Conservation (phyloP, 2,888 invertebrate species). For the Leucozona laternaria region DNA sequence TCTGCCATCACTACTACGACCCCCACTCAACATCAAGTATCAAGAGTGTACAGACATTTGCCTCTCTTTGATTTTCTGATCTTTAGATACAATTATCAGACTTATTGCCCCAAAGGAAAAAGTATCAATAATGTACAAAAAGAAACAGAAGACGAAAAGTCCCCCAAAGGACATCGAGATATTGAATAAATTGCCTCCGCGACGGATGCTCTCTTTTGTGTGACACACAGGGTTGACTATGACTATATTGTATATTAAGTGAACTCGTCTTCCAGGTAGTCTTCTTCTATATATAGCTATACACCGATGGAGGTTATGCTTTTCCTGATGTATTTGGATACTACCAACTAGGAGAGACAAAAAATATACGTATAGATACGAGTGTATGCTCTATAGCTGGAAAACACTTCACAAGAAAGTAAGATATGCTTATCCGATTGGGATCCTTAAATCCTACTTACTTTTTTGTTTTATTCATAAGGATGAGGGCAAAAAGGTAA, state of each 20-base stretch:
- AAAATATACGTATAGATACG: background rate
- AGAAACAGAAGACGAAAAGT: conserved; percentile 52
- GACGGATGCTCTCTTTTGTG: conserved; percentile 33
- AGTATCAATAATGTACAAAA: conserved; percentile 62
- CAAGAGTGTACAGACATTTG: conserved; percentile 55
- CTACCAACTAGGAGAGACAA: background rate
- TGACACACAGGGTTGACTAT: conserved; percentile 10
- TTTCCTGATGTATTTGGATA: conserved; percentile 28
- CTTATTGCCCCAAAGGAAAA: conserved; percentile 33
- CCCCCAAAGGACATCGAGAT: conserved; percentile 57
- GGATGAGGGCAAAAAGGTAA: background rate
- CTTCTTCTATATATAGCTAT: background rate
- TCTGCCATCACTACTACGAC: background rate
- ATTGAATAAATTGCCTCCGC: conserved; percentile 60
- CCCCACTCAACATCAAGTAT: conserved; percentile 11
- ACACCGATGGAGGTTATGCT: conserved; percentile 6
- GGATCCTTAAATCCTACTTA: conserved; percentile 46
- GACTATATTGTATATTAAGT: conserved; percentile 30
- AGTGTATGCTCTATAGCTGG: background rate
- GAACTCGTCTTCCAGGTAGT: conserved; percentile 44
- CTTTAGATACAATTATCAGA: conserved; percentile 40
- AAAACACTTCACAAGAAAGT: conserved; percentile 26
- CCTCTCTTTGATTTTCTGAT: conserved; percentile 44
- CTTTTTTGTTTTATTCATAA: conserved; percentile 61
- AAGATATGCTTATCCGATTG: conserved; percentile 62